Base-by-base conservation (phyloP, 2,888 invertebrate genomes). In the Euplexia lucipara region DNA sequence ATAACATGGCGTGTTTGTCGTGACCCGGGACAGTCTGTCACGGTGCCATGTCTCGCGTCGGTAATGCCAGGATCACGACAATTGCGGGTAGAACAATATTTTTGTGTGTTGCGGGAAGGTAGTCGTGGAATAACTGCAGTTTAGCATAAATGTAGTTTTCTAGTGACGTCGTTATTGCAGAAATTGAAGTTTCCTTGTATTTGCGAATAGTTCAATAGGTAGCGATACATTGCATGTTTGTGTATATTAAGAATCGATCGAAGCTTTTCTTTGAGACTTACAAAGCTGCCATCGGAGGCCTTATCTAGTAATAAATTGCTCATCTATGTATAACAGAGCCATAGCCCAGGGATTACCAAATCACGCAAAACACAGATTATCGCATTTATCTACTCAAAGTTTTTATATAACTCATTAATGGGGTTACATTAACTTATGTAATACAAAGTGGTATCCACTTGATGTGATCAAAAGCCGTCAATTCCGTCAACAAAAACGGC, bases 1-100 rank as follows among this genome's bases (percentile, higher is more conserved):
- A 79, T 60, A 59, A 60, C 26, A 18, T 60, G 51, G 34, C 79
- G 75, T 74, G 68, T 34, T 20, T 75, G 44, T 9, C 79, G 75
- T 74, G 75, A 34, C 47, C 18, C 20, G 26, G 18, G 37, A 32
- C 56, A 18, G 52, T 78, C 22, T 37, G 75, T 74, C 69, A 67
- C 52, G 62, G 44, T 75, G 75, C 26, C 79, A 54, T 79, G 75
- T 53, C 34, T 26, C 44, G 12, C 14, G 57, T 37, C 59, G 32
- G 60, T 68, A 34, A 42, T 30, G 56, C 10, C 47, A 5, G 5
- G 3, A 26, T 45, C 39, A 47, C 52, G 78, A 18, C 56, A 30
- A 45, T 53, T 14, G 37, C 10, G 20, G 59, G 51, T 58, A 30
- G 35, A 47, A 57, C 58, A 69, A 20, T 18, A 53, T 52, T 39